Evolutionary conservation across 2,888 invertebrate species (phyloP).

Genomic region (Escarpia spicata): DNA sequence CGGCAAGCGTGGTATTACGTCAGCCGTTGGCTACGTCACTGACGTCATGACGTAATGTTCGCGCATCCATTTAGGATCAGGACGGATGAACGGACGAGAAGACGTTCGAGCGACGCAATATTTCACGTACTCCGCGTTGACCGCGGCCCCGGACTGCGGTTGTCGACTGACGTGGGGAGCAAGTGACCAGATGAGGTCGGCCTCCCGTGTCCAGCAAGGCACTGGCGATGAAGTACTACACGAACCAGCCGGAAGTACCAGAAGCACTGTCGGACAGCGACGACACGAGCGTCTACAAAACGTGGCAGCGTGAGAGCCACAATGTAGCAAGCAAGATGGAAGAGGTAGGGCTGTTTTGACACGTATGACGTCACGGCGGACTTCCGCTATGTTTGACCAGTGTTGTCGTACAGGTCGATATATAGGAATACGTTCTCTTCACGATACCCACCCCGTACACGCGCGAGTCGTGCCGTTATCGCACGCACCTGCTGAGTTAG

Average conservation of each 20-base stretch:
- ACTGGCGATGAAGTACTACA: neutral
- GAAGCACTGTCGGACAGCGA: conserved; percentile 1
- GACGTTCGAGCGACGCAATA: neutral
- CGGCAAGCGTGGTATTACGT: neutral
- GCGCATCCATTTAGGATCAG: neutral
- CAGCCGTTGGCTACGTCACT: neutral
- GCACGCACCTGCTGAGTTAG: neutral
- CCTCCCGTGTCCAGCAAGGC: neutral
- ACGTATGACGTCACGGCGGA: neutral
- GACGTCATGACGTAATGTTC: neutral
- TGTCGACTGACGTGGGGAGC: neutral
- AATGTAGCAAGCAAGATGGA: neutral
- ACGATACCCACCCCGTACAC: no score
- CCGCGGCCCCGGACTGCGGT: neutral
- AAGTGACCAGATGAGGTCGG: neutral
- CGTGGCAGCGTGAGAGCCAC: neutral
- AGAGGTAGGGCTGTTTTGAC: neutral
- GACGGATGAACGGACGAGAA: neutral
- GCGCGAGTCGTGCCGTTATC: neutral
- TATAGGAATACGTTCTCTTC: neutral
- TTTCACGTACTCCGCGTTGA: neutral
- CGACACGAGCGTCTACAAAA: neutral
- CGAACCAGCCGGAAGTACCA: neutral
- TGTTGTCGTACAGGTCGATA: neutral
- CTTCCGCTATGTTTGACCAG: neutral